Conservation (phyloP, 2,888 invertebrate genomes). For the Teleogryllus oceanicus region DNA sequence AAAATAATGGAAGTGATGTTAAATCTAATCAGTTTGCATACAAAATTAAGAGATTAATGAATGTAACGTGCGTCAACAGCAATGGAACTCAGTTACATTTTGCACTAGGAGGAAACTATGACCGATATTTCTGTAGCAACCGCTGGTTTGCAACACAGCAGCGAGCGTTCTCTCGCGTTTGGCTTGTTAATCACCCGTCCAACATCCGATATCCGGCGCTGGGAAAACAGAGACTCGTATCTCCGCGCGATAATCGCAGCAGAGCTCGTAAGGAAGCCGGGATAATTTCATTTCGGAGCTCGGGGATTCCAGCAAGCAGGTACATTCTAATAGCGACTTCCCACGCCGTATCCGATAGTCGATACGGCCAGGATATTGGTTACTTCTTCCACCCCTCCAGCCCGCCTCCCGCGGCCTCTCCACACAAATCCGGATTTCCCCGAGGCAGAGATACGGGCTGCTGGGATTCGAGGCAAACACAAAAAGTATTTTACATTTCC, state of each 20-base stretch:
- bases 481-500: slow-evolving; percentile 1
- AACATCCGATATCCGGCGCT: neutral
- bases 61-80: no score
- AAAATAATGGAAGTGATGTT: no score
- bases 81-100: no score
- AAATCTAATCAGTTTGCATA: no score
- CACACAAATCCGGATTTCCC: slow-evolving; percentile 4
- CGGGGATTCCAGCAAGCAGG: neutral
- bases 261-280: neutral
- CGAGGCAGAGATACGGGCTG: neutral
- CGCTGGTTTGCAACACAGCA: neutral
- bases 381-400: neutral
- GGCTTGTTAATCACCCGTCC: neutral
- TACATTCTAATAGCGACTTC: slow-evolving; percentile 10
- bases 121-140: no score
- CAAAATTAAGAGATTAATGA: no score
- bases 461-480: neutral
- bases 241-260: neutral
- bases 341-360: neutral
- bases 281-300: neutral
- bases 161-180: neutral
- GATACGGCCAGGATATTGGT: neutral
- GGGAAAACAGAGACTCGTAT: neutral
- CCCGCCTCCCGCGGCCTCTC: neutral
- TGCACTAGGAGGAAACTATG: no score